A percentile compares a stretch with the other conserved stretches of the same genome.
Evolutionary conservation across 1,140 invertebrate genomes (phyloP).

Genomic region (Amphibalanus amphitrite): DNA sequence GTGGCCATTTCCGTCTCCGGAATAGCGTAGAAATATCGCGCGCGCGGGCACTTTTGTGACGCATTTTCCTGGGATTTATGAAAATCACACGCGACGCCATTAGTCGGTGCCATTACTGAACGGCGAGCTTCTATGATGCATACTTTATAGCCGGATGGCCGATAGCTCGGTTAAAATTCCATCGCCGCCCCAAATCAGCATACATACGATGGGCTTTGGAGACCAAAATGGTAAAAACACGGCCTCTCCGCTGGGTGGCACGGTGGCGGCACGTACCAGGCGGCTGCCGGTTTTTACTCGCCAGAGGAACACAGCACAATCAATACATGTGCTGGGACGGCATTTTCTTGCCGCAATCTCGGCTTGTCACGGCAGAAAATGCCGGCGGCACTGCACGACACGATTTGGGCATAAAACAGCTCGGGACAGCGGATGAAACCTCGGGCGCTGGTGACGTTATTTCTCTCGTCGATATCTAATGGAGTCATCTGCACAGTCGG

Average conservation of each 20-base stretch:
- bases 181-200: background rate
- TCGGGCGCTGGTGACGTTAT: background rate
- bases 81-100: background rate
- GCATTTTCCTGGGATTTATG: background rate
- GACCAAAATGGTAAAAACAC: background rate
- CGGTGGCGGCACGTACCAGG: no score
- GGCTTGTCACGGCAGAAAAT: no score
- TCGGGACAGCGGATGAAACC: background rate
- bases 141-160: background rate
- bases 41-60: background rate
- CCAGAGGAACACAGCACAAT: no score
- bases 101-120: background rate
- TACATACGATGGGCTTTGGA: conserved; percentile 1
- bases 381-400: no score
- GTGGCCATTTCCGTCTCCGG: background rate
- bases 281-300: no score
- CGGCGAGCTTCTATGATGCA: background rate
- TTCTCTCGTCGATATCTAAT: background rate
- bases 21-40: background rate
- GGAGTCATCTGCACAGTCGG: background rate
- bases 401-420: no score
- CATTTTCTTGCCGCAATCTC: no score
- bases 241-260: background rate
- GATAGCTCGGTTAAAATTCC: background rate
- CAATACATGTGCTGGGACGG: no score